A percentile compares a stretch with the other conserved stretches of the same genome.
Conservation (phyloP, 2,113 vertebrate genomes). For the Labeo rohita region DNA sequence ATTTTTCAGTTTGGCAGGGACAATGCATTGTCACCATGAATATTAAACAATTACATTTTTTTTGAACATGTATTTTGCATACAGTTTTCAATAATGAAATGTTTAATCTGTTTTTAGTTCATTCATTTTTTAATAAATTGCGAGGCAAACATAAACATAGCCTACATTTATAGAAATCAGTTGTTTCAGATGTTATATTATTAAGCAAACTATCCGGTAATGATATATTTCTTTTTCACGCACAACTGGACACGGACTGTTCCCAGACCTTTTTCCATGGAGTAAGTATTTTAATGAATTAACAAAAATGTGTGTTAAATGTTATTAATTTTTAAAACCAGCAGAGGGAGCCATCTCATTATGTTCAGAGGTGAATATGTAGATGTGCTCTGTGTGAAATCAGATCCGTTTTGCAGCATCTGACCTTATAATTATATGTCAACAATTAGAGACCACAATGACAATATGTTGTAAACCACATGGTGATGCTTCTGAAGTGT, state of each 20-base stretch:
- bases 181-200: neutral
- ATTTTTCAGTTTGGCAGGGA: neutral
- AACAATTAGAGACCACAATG: neutral
- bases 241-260: slow-evolving; percentile 6
- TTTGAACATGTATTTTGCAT: no score
- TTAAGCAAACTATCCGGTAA: neutral
- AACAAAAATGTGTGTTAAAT: neutral
- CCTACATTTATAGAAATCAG: neutral
- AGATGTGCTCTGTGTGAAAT: neutral
- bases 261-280: slow-evolving; percentile 72
- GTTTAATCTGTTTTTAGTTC: no score
- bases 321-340: slow-evolving; percentile 21
- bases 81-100: no score
- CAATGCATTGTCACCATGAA: no score
- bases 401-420: neutral
- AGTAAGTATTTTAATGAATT: slow-evolving; percentile 68
- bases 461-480: neutral
- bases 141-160: no score
- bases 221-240: slow-evolving; percentile 37
- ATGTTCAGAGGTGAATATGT: neutral
- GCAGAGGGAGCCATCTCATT: slow-evolving; percentile 44
- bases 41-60: no score
- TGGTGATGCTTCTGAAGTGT: neutral
- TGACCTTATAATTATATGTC: neutral
- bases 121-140: no score